Evolutionary conservation across 2,797 vertebrate genomes (phyloP).

Genomic region (Molossus alvarezi): DNA sequence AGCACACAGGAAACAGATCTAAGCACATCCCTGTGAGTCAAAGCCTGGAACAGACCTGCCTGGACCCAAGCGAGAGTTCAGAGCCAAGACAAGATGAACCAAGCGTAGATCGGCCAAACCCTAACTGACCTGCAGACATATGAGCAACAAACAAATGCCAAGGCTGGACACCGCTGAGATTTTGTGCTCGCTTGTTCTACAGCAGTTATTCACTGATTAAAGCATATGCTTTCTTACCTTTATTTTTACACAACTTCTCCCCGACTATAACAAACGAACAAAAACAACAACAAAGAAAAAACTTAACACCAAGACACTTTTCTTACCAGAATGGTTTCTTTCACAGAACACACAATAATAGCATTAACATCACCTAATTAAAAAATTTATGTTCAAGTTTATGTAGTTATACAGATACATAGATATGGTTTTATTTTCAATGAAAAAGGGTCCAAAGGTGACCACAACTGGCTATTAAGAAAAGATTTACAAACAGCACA

Average conservation of each 20-base stretch:
- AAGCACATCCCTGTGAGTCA: neutral
- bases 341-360: neutral
- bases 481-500: slow-evolving; percentile 1
- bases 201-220: neutral
- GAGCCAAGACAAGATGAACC: neutral
- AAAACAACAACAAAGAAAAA: neutral
- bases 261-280: neutral
- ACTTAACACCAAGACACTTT: neutral
- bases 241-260: slow-evolving; percentile 16
- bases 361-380: neutral
- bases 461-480: slow-evolving; percentile 40
- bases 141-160: neutral
- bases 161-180: neutral
- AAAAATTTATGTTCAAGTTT: slow-evolving; percentile 7
- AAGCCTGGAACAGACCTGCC: neutral
- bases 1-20: neutral
- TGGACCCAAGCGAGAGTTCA: neutral
- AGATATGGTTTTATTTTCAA: neutral
- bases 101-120: neutral
- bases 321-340: neutral
- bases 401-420: neutral
- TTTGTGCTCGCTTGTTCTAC: neutral
- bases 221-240: neutral
- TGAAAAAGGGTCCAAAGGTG: neutral
- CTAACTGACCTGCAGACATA: neutral